Base-by-base conservation (phyloP, 1,140 invertebrate genomes). In the Listronotus bonariensis region DNA sequence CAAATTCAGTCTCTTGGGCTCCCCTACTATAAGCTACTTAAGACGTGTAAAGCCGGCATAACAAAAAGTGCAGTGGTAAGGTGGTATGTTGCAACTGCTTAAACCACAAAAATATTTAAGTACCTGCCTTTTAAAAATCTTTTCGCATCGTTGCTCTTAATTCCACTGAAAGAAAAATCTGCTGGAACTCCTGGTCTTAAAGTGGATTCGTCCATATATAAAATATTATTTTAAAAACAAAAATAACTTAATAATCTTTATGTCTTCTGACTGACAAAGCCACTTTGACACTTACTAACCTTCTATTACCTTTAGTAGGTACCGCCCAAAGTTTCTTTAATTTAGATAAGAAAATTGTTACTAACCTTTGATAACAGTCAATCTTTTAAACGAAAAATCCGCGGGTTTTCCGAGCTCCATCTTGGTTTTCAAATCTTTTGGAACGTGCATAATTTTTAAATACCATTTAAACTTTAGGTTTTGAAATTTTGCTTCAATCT, bases 351-450 rank as follows among this genome's bases (percentile, higher is more conserved):
- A 36, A 36, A 12, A n/a, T 42, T 56, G 26, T 42, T 12, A 60
- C 57, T 56, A 45, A 72, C 71, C 60, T 69, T 57, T 62, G 1
- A 73, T 65, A n/a, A 15, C 31, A 54, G 65, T 68, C 34, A 73
- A 32, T 17, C 67, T 71, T 52, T 70, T 73, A 49, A 73, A 71
- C 1, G 72, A 73, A 60, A 69, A 73, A 67, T 73, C 72, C 1
- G 56, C 72, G 11, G 72, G 72, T 56, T 48, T 66, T 10, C 62
- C 65, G 0, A 60, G 36, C 26, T 68, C 60, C 17, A 63, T 12
- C 46, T 55, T 63, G 11, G 38, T 54, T n/a, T 32, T 15, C 10
- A 43, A 15, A 36, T 63, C 17, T 14, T 12, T n/a, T 10, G 60
- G 52, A 38, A 63, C 20, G 6, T 41, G 31, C 60, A 63, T 63